A percentile compares a stretch with the other conserved stretches of the same genome.
Evolutionary conservation across 2,113 vertebrate species (phyloP).

Genomic region (Alaudala cheleensis): DNA sequence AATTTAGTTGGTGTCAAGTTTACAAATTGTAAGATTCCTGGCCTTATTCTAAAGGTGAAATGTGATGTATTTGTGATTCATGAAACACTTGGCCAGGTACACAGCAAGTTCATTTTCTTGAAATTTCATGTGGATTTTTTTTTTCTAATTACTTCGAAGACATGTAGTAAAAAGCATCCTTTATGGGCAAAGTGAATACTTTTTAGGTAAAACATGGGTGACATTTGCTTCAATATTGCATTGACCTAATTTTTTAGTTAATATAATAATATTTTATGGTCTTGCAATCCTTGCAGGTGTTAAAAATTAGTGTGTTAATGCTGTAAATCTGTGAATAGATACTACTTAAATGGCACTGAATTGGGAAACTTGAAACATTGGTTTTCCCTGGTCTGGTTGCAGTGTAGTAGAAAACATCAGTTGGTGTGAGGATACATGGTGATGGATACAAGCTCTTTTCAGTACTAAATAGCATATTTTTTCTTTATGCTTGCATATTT

Average conservation of each 20-base stretch:
- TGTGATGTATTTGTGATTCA: background rate
- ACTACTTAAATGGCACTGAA: background rate
- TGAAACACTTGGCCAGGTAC: background rate
- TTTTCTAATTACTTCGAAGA: background rate
- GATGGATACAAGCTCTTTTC: fast-evolving
- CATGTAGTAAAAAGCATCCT: background rate
- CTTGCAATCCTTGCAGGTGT: background rate
- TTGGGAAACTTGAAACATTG: background rate
- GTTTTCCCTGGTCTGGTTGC: background rate
- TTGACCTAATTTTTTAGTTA: background rate
- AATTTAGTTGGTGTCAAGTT: background rate
- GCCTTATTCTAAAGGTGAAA: background rate
- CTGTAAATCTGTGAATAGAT: background rate
- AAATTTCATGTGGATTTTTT: background rate
- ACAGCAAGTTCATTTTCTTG: background rate
- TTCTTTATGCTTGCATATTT: background rate
- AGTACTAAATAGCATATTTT: background rate
- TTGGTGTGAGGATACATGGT: background rate
- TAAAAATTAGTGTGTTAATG: background rate
- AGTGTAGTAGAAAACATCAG: background rate
- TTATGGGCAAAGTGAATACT: background rate
- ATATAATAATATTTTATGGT: background rate
- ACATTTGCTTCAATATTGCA: background rate
- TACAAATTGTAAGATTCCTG: background rate
- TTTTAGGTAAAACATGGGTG: background rate